Conservation (phyloP, 2,888 invertebrate species). For the Tineola bisselliella region DNA sequence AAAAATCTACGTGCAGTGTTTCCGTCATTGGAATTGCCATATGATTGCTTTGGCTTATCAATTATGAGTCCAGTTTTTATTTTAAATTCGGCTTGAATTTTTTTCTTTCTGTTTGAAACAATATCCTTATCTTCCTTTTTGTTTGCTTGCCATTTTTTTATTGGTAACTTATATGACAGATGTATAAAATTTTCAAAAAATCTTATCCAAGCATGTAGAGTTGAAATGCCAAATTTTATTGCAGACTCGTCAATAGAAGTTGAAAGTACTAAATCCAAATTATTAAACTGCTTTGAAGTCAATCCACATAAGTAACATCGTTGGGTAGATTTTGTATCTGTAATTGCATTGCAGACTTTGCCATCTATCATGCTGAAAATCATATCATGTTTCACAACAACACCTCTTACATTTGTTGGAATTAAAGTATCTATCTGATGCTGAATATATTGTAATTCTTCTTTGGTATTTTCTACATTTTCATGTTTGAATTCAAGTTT, state of each 20-base stretch:
- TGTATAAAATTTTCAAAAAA: constrained; percentile 14
- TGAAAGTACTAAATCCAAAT: constrained; percentile 18
- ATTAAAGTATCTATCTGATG: too few relatives aligned
- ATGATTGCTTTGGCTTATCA: constrained; percentile 24
- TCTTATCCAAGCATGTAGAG: constrained; percentile 13
- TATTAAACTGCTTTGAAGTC: constrained; percentile 30
- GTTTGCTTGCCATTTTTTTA: constrained; percentile 13
- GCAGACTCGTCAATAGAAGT: not conserved
- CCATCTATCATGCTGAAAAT: constrained; percentile 25
- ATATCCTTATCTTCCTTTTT: not conserved
- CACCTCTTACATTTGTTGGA: too few relatives aligned
- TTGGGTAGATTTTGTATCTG: constrained; percentile 25
- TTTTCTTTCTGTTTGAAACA: constrained; percentile 16
- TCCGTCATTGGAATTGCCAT: constrained; percentile 26
- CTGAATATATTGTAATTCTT: too few relatives aligned
- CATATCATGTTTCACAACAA: too few relatives aligned
- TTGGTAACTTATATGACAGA: constrained; percentile 13
- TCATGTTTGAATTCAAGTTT: too few relatives aligned
- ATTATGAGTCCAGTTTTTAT: constrained; percentile 21
- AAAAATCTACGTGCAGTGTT: constrained; percentile 25
- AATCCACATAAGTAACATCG: constrained; percentile 29
- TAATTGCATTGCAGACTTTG: constrained; percentile 31
- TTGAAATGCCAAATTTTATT: constrained; percentile 13
- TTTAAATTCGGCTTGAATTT: constrained; percentile 18
- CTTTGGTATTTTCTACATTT: too few relatives aligned